Conservation (phyloP, 2,888 invertebrate species). For the Suillia variegata region DNA sequence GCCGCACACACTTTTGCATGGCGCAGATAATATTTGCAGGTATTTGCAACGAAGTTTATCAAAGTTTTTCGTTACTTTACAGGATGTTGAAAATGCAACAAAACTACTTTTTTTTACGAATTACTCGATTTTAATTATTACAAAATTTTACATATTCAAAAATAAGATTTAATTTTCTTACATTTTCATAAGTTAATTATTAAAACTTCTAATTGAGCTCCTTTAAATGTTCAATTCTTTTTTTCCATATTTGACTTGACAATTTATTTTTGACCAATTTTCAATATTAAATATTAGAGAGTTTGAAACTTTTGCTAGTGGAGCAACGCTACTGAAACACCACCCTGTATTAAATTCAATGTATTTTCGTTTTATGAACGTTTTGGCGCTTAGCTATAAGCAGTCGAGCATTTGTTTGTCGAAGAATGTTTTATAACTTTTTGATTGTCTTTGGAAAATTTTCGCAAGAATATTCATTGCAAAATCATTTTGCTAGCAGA, state of each 20-base stretch:
- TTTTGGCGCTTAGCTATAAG: constrained; percentile 3
- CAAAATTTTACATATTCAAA: too few relatives aligned
- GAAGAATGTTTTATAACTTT: constrained; percentile 51
- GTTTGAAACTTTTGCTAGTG: too few relatives aligned
- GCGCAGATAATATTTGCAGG: constrained; percentile 25
- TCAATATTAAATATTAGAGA: too few relatives aligned
- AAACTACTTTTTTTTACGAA: too few relatives aligned
- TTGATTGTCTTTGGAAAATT: constrained; percentile 54
- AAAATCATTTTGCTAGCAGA: constrained; percentile 23
- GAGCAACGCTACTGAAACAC: too few relatives aligned
- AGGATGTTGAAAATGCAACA: background rate
- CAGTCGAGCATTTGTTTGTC: constrained; percentile 24
- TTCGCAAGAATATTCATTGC: constrained; percentile 40
- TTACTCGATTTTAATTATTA: too few relatives aligned
- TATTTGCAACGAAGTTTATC: constrained; percentile 32
- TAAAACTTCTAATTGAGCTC: too few relatives aligned
- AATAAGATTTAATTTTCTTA: too few relatives aligned
- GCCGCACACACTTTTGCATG: too few relatives aligned
- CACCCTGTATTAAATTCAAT: too few relatives aligned
- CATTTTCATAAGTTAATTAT: too few relatives aligned
- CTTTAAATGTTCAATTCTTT: background rate
- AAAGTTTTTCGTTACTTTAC: constrained; percentile 32
- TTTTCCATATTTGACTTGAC: background rate
- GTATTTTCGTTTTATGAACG: background rate
- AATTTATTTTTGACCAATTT: background rate